Evolutionary conservation across 64 coral and sea anemone species (phyloP), one percentile per base, ranked within the genome.

Genomic region (Exaiptasia diaphana): DNA sequence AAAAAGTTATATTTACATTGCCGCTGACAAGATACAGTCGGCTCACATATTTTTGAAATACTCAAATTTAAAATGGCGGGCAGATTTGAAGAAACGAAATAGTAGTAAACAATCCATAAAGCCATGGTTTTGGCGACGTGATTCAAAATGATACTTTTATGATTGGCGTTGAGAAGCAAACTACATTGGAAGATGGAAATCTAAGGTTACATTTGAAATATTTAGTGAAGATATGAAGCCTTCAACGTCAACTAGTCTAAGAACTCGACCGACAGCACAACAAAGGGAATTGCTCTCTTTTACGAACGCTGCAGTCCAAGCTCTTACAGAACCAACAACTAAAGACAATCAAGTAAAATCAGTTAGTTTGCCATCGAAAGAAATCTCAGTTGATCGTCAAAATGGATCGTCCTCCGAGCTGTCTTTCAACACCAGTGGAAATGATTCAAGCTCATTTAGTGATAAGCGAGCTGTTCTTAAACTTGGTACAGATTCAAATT

Each of bases 221-320:
- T 32, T 65, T 14, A 36, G 13, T 15, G 5, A 20, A 37, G 38
- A 35, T n/a, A 65, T 65, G 61, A 65, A 37, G 61, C 61, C 61
- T 36, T 24, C 58, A 30, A 30, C 34, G 2, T 38, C 61, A 20
- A 35, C 10, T 5, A 35, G 31, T 65, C 61, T 65, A 4, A 13
- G 20, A 65, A 33, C 29, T n/a, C n/a, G n/a, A n/a, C n/a, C n/a
- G n/a, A n/a, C n/a, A 65, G 61, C 32, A 20, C 69, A 11, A 17
- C 11, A 18, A 39, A 23, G 41, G n/a, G 88, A 97, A 50, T 91
- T 97, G 62, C 84, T 97, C 10, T 87, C 71, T 0, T 63, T 97
- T 40, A 97, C 93, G 21, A 88, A 30, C 71, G 93, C 93, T 67
- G 93, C 93, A 10, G 93, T 84, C 6, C 43, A 88, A 77, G 93